Percentiles rank a stretch among this genome's conserved stretches.
These are phyloP conservation scores for Parnassius apollo DNA, from an alignment of 2,888 invertebrate species.

Conservation along the genomic window DNA sequence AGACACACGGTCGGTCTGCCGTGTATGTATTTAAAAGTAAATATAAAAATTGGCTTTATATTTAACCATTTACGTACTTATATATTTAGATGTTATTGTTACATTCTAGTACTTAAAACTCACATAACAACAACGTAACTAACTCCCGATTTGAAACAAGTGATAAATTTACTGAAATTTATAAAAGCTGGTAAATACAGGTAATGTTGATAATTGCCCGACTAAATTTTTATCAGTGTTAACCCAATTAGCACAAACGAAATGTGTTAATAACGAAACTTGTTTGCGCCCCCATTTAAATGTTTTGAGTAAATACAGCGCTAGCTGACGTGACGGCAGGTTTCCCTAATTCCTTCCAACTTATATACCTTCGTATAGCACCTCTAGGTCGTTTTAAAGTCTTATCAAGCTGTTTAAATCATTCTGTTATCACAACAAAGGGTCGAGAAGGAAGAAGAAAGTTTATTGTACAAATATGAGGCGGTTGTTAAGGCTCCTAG, in stretches of 20 bases:
- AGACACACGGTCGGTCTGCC: no score
- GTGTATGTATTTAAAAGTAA: no score
- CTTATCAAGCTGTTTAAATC: constrained; percentile 19
- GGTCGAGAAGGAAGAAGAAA: constrained; percentile 26
- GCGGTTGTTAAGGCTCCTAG: constrained; percentile 46
- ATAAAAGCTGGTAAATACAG: background rate
- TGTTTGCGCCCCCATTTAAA: constrained; percentile 18
- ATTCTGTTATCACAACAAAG: constrained; percentile 16
- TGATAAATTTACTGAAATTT: background rate
- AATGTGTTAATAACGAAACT: constrained; percentile 14
- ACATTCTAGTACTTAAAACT: no score
- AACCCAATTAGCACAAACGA: constrained; percentile 10
- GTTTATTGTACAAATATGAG: constrained; percentile 30
- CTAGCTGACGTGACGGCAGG: constrained; percentile 4
- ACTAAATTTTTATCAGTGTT: background rate
- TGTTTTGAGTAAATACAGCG: constrained; percentile 15
- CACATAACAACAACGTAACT: no score
- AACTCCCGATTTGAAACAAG: background rate
- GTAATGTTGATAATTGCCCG: background rate
- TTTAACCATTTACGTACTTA: no score
- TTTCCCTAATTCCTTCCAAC: constrained; percentile 21
- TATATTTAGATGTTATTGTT: no score
- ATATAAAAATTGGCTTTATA: no score
- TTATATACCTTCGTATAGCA: constrained; percentile 11
- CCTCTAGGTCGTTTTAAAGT: constrained; percentile 6